A percentile compares a stretch with the other conserved stretches of the same genome.
These are phyloP conservation scores for Sturnus vulgaris DNA, from an alignment of 2,113 vertebrate genomes.

Conservation along the genomic window DNA sequence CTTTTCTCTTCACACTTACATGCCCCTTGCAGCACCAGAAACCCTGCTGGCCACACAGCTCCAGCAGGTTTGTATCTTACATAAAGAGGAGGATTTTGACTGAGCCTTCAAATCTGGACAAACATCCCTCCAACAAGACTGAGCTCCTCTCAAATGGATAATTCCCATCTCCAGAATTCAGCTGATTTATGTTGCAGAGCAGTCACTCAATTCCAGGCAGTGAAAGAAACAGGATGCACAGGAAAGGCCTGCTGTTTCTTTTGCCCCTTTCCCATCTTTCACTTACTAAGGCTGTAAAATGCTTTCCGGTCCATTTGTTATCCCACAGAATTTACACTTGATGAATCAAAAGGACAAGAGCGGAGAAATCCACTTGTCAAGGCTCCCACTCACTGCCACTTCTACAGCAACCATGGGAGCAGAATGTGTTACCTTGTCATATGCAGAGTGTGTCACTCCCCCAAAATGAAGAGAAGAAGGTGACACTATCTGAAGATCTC, in stretches of 20 bases:
- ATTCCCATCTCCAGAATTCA: neutral
- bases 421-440: neutral
- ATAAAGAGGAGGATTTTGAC: neutral
- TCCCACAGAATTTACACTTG: neutral
- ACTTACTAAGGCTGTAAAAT: neutral
- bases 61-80: neutral
- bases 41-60: neutral
- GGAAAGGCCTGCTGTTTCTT: neutral
- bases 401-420: neutral
- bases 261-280: neutral
- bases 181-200: neutral
- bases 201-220: neutral
- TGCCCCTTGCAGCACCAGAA: neutral
- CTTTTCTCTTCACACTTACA: neutral
- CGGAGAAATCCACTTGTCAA: accelerated
- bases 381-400: neutral
- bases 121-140: neutral
- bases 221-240: neutral
- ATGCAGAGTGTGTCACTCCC: neutral
- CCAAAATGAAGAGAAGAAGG: neutral
- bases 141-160: neutral
- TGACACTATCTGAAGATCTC: neutral
- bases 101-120: neutral
- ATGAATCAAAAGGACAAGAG: neutral
- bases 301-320: neutral